Percentiles rank a stretch among this genome's conserved stretches.
Evolutionary conservation across 2,113 vertebrate genomes (phyloP).

Genomic region (Catharus fuscescens): DNA sequence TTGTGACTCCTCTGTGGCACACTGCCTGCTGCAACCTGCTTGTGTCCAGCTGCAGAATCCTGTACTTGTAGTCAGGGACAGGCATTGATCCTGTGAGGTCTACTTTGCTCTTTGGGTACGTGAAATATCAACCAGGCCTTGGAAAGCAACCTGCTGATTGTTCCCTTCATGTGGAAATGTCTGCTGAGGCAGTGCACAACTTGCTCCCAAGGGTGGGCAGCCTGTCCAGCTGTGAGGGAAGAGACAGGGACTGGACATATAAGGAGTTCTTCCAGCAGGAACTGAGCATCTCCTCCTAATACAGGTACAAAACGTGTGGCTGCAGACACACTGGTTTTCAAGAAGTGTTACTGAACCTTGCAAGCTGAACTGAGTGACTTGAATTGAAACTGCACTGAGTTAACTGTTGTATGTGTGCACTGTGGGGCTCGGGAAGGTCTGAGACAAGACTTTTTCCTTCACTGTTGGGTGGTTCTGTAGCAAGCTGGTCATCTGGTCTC

Average conservation of each 20-base stretch:
- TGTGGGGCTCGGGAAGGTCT: neutral
- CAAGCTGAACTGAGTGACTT: conserved; percentile 13
- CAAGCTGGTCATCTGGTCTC: conserved; percentile 2
- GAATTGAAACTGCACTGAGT: conserved; percentile 39
- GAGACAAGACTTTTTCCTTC: neutral
- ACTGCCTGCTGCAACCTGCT: neutral
- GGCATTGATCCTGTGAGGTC: neutral
- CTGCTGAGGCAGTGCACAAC: neutral
- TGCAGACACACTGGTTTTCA: neutral
- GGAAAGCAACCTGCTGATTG: neutral
- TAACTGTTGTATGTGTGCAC: neutral
- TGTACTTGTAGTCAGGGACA: neutral
- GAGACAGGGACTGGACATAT: neutral
- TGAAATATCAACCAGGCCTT: neutral
- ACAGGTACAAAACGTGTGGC: neutral
- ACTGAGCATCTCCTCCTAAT: neutral
- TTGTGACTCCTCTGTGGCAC: neutral
- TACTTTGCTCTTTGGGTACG: neutral
- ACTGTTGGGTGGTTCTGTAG: neutral
- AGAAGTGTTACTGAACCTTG: neutral
- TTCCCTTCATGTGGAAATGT: neutral
- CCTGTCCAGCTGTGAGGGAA: neutral
- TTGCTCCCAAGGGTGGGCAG: neutral
- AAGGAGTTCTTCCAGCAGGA: neutral
- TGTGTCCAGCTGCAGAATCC: neutral